Evolutionary conservation across 1,140 invertebrate species (phyloP).

Genomic region (Lasioglossum baleicum): DNA sequence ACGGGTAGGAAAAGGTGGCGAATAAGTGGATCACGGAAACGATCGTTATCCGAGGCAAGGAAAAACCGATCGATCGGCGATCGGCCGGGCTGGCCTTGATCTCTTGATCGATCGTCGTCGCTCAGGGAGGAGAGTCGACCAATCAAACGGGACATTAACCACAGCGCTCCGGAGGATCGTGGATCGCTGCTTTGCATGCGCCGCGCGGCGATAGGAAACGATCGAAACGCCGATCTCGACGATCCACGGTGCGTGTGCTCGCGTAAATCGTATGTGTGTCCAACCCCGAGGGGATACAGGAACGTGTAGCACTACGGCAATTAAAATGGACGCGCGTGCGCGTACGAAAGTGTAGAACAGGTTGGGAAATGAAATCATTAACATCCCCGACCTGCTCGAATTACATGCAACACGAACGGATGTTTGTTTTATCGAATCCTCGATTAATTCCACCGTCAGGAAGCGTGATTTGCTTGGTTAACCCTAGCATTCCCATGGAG

Average conservation of each 20-base stretch:
- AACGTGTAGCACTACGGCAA: background rate
- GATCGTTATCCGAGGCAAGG: slow-evolving; percentile 34
- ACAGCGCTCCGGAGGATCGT: slow-evolving; percentile 67
- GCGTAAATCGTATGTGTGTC: slow-evolving; percentile 14
- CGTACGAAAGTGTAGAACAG: background rate
- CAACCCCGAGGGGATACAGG: background rate
- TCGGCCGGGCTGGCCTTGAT: slow-evolving; percentile 48
- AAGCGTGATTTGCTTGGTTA: background rate
- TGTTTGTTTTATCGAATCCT: background rate
- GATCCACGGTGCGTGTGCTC: slow-evolving; percentile 33
- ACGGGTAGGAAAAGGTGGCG: slow-evolving; percentile 17
- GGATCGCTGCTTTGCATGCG: slow-evolving; percentile 60
- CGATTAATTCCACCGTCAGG: background rate
- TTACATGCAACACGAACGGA: background rate
- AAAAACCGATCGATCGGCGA: slow-evolving; percentile 36
- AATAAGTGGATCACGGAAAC: slow-evolving; percentile 48
- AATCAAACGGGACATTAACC: slow-evolving; percentile 79
- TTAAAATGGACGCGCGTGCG: slow-evolving; percentile 19
- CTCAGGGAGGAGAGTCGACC: slow-evolving; percentile 62
- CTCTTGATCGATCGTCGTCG: slow-evolving; percentile 58
- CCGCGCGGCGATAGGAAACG: slow-evolving; percentile 49
- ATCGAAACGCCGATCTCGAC: slow-evolving; percentile 56
- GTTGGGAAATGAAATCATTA: slow-evolving; percentile 19
- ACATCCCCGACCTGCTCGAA: background rate
- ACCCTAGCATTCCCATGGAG: too few relatives aligned